A percentile compares a stretch with the other conserved stretches of the same genome.
These are phyloP conservation scores for Psylliodes chrysocephalus DNA, from an alignment of 2,888 invertebrate species.

Conservation along the genomic window DNA sequence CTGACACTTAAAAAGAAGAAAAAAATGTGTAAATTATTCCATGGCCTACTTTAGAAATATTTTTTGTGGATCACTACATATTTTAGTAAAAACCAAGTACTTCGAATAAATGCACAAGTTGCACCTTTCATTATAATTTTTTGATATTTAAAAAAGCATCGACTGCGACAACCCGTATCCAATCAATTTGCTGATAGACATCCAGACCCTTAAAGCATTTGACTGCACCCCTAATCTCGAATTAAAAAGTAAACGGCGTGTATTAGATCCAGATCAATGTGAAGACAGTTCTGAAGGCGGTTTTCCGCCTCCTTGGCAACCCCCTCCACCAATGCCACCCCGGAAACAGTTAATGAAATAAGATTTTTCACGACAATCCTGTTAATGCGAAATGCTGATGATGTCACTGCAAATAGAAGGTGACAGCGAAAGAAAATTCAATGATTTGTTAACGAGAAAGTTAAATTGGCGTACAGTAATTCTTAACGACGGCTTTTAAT, in stretches of 20 bases:
- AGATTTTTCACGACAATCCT: constrained; percentile 63
- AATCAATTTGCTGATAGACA: constrained; percentile 12
- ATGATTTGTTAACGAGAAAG: too few relatives aligned
- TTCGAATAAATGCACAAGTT: too few relatives aligned
- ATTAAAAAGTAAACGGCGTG: constrained; percentile 50
- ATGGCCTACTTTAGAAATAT: too few relatives aligned
- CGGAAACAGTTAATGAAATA: constrained; percentile 65
- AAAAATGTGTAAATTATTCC: too few relatives aligned
- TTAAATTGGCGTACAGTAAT: too few relatives aligned
- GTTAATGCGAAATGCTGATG: constrained; percentile 59
- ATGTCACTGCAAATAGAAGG: constrained; percentile 56
- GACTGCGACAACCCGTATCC: not conserved
- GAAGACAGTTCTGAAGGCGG: constrained; percentile 36
- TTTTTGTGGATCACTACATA: too few relatives aligned
- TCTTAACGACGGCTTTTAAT: too few relatives aligned
- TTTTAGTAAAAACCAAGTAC: too few relatives aligned
- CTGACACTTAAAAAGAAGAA: too few relatives aligned
- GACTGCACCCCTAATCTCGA: constrained; percentile 35
- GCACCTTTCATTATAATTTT: too few relatives aligned
- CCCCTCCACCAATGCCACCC: constrained; percentile 54
- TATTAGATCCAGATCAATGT: constrained; percentile 49
- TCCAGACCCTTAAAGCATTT: constrained; percentile 20
- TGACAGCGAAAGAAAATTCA: not conserved
- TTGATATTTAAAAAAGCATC: too few relatives aligned
- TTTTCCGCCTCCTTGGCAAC: constrained; percentile 53